These are phyloP conservation scores for Speoplatyrhinus poulsoni DNA, from an alignment of 2,113 vertebrate genomes.

Conservation along the genomic window DNA sequence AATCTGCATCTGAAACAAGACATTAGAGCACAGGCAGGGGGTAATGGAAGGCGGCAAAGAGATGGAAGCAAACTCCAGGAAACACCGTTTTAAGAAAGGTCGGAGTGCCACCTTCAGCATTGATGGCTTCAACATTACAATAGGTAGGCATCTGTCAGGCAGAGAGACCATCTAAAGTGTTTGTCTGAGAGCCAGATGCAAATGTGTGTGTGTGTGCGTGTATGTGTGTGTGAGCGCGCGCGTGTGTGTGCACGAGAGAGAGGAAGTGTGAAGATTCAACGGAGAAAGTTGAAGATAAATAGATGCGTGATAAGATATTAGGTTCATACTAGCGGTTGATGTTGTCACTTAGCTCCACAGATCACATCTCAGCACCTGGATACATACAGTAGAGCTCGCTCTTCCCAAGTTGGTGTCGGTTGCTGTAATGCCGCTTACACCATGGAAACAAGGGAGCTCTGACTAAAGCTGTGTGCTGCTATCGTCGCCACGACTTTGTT, in stretches of 20 bases:
- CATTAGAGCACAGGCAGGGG: slow-evolving; percentile 7
- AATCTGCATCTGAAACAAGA: slow-evolving; percentile 33
- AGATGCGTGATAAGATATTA: not conserved
- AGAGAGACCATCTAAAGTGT: slow-evolving; percentile 16
- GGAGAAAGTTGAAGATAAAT: slow-evolving; percentile 9
- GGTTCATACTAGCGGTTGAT: not conserved
- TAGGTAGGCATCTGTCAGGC: slow-evolving; percentile 80
- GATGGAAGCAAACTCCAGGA: slow-evolving; percentile 87
- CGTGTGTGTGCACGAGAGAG: not conserved
- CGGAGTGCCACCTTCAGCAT: slow-evolving; percentile 95
- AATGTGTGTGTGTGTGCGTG: not conserved
- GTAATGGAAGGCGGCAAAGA: slow-evolving; percentile 40
- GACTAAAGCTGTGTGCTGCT: slow-evolving; percentile 43
- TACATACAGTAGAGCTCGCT: slow-evolving; percentile 39
- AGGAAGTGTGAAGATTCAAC: not conserved
- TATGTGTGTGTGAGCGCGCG: slow-evolving; percentile 3
- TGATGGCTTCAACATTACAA: slow-evolving; percentile 95
- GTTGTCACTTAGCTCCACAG: slow-evolving; percentile 26
- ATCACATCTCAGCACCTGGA: slow-evolving; percentile 41
- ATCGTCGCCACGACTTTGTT: slow-evolving; percentile 59
- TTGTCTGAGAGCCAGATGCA: slow-evolving; percentile 24
- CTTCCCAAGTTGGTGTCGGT: slow-evolving; percentile 51
- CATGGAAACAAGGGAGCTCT: slow-evolving; percentile 65
- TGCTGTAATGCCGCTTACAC: slow-evolving; percentile 48
- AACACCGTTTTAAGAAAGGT: slow-evolving; percentile 93